Percentiles rank a stretch among this genome's conserved stretches.
phyloP scores from a whole-genome alignment of 2,888 invertebrate genomes.

The Drosophila niveifrons region DNA sequence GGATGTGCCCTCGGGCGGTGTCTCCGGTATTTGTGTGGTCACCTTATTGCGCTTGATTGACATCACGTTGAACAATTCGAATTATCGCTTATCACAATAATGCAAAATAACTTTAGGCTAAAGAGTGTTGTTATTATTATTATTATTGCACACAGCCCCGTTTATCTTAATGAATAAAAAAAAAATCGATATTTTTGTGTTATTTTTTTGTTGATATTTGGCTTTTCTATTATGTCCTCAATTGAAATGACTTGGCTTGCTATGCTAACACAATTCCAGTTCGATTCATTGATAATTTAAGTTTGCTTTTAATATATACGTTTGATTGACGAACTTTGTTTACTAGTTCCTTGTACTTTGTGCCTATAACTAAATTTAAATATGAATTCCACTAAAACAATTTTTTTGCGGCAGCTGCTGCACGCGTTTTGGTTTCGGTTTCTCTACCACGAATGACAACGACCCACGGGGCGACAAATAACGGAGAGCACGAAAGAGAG shows the following conservation, averaged over 20 bases:
- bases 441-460: slow-evolving; percentile 55
- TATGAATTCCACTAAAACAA: slow-evolving; percentile 54
- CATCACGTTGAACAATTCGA: slow-evolving; percentile 38
- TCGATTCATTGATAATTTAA: slow-evolving; percentile 6
- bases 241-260: slow-evolving; percentile 36
- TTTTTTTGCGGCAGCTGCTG: slow-evolving; percentile 55
- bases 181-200: slow-evolving; percentile 53
- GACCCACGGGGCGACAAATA: slow-evolving; percentile 36
- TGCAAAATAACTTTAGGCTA: slow-evolving; percentile 7
- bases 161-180: slow-evolving; percentile 3
- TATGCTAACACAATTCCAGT: slow-evolving; percentile 20
- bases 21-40: slow-evolving; percentile 57
- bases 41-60: slow-evolving; percentile 60
- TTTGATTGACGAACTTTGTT: slow-evolving; percentile 16
- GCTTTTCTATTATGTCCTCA: slow-evolving; percentile 10
- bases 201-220: slow-evolving; percentile 14
- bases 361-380: slow-evolving; percentile 60
- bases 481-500: slow-evolving; percentile 1
- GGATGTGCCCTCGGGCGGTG: slow-evolving; percentile 47
- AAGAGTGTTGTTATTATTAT: slow-evolving; percentile 5
- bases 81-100: slow-evolving; percentile 5
- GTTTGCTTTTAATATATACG: slow-evolving; percentile 18
- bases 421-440: slow-evolving; percentile 59
- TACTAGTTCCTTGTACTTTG: slow-evolving; percentile 18
- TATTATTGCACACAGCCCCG: slow-evolving; percentile 46